A percentile compares a stretch with the other conserved stretches of the same genome.
These are phyloP conservation scores for Bathynomus jamesi DNA, from an alignment of 1,140 invertebrate species.

Conservation along the genomic window DNA sequence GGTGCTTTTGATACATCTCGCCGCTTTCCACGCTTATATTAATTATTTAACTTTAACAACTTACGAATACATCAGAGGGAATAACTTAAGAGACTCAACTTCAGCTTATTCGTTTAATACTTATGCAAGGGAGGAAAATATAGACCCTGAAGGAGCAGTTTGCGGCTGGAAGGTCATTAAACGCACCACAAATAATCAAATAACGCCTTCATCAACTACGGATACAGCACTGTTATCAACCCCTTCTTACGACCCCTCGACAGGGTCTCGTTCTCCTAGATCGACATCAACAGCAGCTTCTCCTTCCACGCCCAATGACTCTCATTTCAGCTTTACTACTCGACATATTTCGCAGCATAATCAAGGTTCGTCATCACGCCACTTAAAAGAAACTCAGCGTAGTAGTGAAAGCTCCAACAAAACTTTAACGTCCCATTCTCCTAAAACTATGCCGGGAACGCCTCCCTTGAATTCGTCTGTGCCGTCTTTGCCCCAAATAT, in stretches of 20 bases:
- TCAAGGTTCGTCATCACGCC: neutral
- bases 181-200: constrained; percentile 28
- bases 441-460: neutral
- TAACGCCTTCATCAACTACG: constrained; percentile 34
- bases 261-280: constrained; percentile 38
- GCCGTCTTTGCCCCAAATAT: no score
- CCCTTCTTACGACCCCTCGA: constrained; percentile 29
- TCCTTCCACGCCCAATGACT: constrained; percentile 21
- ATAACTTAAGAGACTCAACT: constrained; percentile 26
- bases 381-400: neutral
- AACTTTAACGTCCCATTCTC: neutral
- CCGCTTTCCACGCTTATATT: constrained; percentile 83
- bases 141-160: constrained; percentile 27
- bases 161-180: constrained; percentile 28
- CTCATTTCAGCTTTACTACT: constrained; percentile 9
- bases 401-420: neutral
- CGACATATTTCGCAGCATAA: no score
- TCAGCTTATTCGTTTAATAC: constrained; percentile 30
- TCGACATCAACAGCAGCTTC: constrained; percentile 24
- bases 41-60: constrained; percentile 74
- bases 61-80: constrained; percentile 62
- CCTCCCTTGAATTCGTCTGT: neutral
- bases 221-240: constrained; percentile 41
- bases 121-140: constrained; percentile 20
- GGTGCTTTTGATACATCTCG: constrained; percentile 72